phyloP scores from a whole-genome alignment of 2,888 invertebrate species.

The Cataglyphis albicans region DNA sequence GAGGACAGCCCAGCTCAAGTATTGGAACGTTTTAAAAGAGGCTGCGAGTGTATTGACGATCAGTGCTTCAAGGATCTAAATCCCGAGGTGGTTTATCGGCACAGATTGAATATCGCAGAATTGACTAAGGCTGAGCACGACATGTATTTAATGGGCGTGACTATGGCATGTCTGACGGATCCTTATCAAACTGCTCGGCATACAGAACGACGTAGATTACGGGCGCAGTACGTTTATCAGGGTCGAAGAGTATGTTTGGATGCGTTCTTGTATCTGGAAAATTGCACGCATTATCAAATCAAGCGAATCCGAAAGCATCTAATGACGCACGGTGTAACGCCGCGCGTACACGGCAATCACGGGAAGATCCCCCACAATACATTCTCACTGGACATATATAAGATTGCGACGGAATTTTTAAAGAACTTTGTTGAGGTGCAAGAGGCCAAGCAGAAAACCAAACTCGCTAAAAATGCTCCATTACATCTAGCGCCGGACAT shows the following conservation, averaged over 20 bases:
- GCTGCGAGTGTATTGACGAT: constrained; percentile 92
- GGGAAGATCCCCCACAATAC: constrained; percentile 94
- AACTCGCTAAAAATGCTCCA: constrained; percentile 86
- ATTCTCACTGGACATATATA: constrained; percentile 92
- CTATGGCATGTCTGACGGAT: constrained; percentile 93
- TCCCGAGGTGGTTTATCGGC: constrained; percentile 91
- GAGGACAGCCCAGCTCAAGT: constrained; percentile 91
- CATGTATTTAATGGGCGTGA: constrained; percentile 95
- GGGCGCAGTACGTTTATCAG: constrained; percentile 93
- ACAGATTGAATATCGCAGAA: constrained; percentile 92
- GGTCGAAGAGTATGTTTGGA: constrained; percentile 92
- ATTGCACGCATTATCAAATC: constrained; percentile 92
- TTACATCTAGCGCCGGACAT: constrained; percentile 88
- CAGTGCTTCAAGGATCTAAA: constrained; percentile 92
- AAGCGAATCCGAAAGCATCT: constrained; percentile 93
- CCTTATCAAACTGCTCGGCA: constrained; percentile 90
- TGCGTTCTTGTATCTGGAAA: constrained; percentile 92
- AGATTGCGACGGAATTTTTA: constrained; percentile 92
- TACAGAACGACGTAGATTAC: constrained; percentile 90
- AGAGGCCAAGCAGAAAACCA: constrained; percentile 87
- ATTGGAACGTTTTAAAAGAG: constrained; percentile 89
- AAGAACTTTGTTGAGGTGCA: constrained; percentile 91
- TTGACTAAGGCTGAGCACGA: constrained; percentile 93
- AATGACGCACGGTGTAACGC: constrained; percentile 92
- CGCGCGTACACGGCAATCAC: constrained; percentile 92